phyloP scores from a whole-genome alignment of 1,140 invertebrate species.

The Drosophila truncata region DNA sequence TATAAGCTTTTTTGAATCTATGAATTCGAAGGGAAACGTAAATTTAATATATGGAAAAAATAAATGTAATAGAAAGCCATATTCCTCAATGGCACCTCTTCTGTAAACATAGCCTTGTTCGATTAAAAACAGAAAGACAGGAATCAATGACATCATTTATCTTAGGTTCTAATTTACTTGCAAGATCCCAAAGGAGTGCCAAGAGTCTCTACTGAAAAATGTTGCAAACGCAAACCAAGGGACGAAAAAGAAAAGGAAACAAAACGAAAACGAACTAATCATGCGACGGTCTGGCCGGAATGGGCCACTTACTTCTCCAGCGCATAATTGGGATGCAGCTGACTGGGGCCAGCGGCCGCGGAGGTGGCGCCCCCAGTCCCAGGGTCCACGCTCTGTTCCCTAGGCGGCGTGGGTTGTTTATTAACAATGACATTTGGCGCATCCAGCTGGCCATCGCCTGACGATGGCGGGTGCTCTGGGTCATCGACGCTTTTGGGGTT shows the following conservation, averaged over 20 bases:
- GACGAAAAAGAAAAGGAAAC: slow-evolving; percentile 17
- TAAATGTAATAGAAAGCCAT: too few species aligned
- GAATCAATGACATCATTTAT: neutral
- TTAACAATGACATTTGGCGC: slow-evolving; percentile 76
- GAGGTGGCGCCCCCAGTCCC: slow-evolving; percentile 22
- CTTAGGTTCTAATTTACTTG: neutral
- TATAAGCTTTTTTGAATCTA: too few species aligned
- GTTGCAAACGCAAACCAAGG: slow-evolving; percentile 4
- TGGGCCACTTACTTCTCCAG: slow-evolving; percentile 74
- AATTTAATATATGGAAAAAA: too few species aligned
- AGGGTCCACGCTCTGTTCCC: slow-evolving; percentile 44
- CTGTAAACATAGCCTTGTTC: neutral
- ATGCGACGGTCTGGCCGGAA: slow-evolving; percentile 48
- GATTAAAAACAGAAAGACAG: neutral
- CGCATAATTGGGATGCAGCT: slow-evolving; percentile 72
- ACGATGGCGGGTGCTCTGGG: slow-evolving; percentile 33
- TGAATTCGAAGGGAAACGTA: too few species aligned
- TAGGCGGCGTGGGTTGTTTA: slow-evolving; percentile 76
- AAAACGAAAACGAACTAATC: slow-evolving; percentile 38
- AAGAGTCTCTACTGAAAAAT: neutral
- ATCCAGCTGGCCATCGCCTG: slow-evolving; percentile 43
- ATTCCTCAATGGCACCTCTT: too few species aligned
- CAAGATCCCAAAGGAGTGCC: slow-evolving; percentile 6
- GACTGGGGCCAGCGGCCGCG: slow-evolving; percentile 36
- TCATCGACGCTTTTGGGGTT: slow-evolving; percentile 46